These are phyloP conservation scores for Ochropleura leucogaster DNA, from an alignment of 2,888 invertebrate species.

Conservation along the genomic window DNA sequence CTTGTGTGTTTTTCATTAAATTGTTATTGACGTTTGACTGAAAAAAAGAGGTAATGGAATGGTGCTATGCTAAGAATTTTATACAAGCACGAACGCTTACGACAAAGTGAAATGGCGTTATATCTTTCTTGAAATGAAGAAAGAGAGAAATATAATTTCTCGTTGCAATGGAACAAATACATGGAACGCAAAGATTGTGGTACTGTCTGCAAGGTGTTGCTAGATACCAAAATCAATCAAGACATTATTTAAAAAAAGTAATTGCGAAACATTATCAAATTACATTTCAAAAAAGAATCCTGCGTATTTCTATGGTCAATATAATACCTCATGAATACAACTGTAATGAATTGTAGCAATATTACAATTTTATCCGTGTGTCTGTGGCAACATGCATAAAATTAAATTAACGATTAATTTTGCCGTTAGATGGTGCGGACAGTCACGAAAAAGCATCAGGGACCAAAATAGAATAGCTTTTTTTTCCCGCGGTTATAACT, in stretches of 20 bases:
- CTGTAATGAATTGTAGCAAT: neutral
- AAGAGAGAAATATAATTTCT: neutral
- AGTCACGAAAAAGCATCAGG: neutral
- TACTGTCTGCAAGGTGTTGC: constrained; percentile 7
- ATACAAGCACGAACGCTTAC: neutral
- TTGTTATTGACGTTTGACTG: constrained; percentile 25
- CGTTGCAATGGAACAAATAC: neutral
- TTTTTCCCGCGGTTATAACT: neutral
- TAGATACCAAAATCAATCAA: neutral
- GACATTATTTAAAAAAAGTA: neutral
- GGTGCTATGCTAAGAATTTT: neutral
- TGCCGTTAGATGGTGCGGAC: constrained; percentile 15
- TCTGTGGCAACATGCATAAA: neutral
- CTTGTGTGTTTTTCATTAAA: constrained; percentile 5
- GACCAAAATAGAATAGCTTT: neutral
- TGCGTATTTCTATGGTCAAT: neutral
- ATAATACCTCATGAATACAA: neutral
- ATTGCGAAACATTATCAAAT: neutral
- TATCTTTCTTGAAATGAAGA: neutral
- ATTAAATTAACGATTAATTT: neutral
- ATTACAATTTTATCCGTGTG: neutral
- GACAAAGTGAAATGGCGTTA: neutral
- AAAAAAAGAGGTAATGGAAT: neutral
- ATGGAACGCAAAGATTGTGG: constrained; percentile 1
- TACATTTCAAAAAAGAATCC: neutral